Evolutionary conservation across 2,888 invertebrate genomes (phyloP), one percentile per base, ranked within the genome.

Genomic region (Hipparchia semele): DNA sequence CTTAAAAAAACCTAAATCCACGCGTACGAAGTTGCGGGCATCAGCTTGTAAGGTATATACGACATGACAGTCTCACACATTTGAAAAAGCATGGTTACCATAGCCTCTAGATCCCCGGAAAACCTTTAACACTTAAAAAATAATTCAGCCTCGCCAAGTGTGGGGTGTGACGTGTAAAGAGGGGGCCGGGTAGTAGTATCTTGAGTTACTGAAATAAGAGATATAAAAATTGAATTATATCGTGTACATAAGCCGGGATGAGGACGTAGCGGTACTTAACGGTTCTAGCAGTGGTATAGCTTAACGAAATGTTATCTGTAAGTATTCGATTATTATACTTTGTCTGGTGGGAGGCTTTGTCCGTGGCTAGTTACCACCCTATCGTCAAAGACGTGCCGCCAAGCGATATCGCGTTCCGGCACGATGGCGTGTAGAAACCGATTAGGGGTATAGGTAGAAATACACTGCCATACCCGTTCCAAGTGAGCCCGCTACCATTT

Each of bases 61-160:
- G 39, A 39, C 39, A 39, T 39, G 2, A 39, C 12, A n/a, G 53
- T 54, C 53, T 54, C 53, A 59, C 9, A 13, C 5, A 49, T 13
- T 23, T 9, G 9, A 9, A 51, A 65, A 53, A 4, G 2, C 5
- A 33, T 65, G 65, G 65, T 7, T 1, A 75, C 75, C 78, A 71
- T 64, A 72, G 80, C 80, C 58, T 56, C 58, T 58, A 67, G 84
- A 81, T 79, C 81, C 80, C 80, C 76, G 77, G 79, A 79, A 83
- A 85, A 85, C 86, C 86, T 86, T 87, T 86, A 85, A 86, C 87
- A 88, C 87, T 86, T 87, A 84, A 88, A 88, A 88, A 89, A 87
- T 86, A 89, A 87, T 87, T 84, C 84, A 68, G 73, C 76, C 68
- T 71, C 73, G 71, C 72, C 62, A 75, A 75, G 76, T 73, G 73